phyloP scores from a whole-genome alignment of 2,797 vertebrate genomes.

The Ciconia nigra region DNA sequence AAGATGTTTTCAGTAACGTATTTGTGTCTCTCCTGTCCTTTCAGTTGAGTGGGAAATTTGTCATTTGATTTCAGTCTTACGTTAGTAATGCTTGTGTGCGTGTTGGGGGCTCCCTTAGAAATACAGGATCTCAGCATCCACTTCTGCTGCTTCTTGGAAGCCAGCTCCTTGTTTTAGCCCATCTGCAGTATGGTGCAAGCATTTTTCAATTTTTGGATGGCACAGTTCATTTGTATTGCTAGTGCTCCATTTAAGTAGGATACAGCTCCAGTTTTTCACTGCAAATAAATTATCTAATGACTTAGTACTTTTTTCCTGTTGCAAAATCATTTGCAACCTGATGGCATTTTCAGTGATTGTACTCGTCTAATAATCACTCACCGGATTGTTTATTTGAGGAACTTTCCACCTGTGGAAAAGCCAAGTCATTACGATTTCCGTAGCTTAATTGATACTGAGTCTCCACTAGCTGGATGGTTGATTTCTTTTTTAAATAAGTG shows the following conservation, averaged over 20 bases:
- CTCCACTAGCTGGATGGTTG: background rate
- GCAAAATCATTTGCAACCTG: slow-evolving; percentile 33
- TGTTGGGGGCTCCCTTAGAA: background rate
- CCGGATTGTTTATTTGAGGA: background rate
- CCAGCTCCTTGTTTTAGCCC: background rate
- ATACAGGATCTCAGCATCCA: background rate
- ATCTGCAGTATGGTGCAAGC: background rate
- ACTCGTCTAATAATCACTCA: background rate
- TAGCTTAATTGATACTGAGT: background rate
- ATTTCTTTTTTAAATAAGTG: background rate
- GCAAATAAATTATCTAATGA: slow-evolving; percentile 38
- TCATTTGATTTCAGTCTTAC: background rate
- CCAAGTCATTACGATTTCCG: background rate
- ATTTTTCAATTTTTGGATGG: background rate
- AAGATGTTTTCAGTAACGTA: background rate
- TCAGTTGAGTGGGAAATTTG: background rate
- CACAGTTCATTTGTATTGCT: background rate
- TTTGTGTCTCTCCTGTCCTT: background rate
- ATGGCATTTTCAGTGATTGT: background rate
- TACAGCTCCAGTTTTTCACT: background rate
- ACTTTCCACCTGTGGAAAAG: background rate
- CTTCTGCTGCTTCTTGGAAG: background rate
- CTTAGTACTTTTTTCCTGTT: background rate
- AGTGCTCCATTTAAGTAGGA: background rate
- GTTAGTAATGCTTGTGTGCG: background rate